phyloP scores from a whole-genome alignment of 2,113 vertebrate genomes.

The Pteropus alecto region DNA sequence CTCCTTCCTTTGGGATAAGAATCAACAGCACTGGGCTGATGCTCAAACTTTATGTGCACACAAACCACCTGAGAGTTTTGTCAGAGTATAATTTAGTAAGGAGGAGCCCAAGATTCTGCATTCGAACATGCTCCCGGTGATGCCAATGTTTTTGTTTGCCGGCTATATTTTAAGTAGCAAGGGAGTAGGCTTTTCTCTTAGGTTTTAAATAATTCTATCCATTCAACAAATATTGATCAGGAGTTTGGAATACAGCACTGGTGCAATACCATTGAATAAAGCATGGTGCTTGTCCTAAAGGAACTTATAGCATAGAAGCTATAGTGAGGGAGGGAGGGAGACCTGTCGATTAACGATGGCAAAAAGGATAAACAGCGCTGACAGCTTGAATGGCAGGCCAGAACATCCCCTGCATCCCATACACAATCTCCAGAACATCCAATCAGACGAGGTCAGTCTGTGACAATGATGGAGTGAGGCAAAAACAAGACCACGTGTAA shows the following conservation, averaged over 20 bases:
- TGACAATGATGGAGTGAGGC: neutral
- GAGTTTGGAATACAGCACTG: neutral
- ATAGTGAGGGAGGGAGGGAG: neutral
- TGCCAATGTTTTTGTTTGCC: neutral
- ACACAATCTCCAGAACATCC: neutral
- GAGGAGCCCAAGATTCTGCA: neutral
- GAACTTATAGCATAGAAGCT: neutral
- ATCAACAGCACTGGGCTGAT: neutral
- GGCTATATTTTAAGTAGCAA: neutral
- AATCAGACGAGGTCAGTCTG: neutral
- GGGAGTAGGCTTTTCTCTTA: neutral
- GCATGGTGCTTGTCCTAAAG: neutral
- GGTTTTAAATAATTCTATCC: neutral
- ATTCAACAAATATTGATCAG: neutral
- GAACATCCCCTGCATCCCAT: rapidly evolving
- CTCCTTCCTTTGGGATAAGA: neutral
- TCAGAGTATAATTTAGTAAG: neutral
- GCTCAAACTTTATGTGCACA: neutral
- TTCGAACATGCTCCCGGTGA: neutral
- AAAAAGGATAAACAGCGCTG: neutral
- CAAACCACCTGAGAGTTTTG: neutral
- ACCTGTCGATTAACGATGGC: neutral
- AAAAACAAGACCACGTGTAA: neutral
- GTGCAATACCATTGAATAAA: neutral
- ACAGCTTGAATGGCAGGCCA: neutral